Base-by-base conservation (phyloP, 1,140 invertebrate species). In the Calliopsis andreniformis region DNA sequence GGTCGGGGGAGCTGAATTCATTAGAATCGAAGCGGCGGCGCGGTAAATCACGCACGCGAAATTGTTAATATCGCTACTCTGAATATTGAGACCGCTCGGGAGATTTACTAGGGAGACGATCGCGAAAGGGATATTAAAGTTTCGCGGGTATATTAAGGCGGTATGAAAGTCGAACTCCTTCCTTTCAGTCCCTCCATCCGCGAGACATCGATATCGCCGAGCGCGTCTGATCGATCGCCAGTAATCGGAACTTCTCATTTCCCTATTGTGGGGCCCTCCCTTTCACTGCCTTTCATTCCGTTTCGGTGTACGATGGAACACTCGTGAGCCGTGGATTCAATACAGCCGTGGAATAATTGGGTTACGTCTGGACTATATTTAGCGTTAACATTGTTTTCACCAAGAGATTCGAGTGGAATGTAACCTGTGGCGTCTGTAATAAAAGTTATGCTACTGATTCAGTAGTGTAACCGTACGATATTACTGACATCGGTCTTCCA, bases 11-110 rank as follows among this genome's bases (percentile, higher is more conserved):
- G 56, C 25, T 23, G 47, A 70, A 62, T 76, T 43, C 55, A 70
- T 76, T 76, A 59, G 39, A 55, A 71, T 62, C 68, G 47, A 47
- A 56, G 45, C 43, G 45, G 70, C 14, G 70, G 49, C 47, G 39
- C 70, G 59, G 75, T 77, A 77, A 77, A 77, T 77, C 75, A 77
- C 75, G 75, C 55, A 77, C 75, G 75, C 47, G 67, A 66, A 77
- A 77, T 77, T 77, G 66, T 77, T 77, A 77, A 77, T 77, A 77
- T 71, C 75, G 67, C 45, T 42, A 64, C 70, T 47, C 59, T 53
- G 49, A 69, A 69, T 69, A 69, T 69, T 69, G 67, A 69, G 67
- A 69, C n/a, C n/a, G n/a, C n/a, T n/a, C n/a, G n/a, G n/a, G 28
- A 58, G 67, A 69, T 69, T 69, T 69, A 69, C 53, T 58, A 69